phyloP scores from a whole-genome alignment of 2,797 vertebrate genomes.

The Echeneis naucrates region DNA sequence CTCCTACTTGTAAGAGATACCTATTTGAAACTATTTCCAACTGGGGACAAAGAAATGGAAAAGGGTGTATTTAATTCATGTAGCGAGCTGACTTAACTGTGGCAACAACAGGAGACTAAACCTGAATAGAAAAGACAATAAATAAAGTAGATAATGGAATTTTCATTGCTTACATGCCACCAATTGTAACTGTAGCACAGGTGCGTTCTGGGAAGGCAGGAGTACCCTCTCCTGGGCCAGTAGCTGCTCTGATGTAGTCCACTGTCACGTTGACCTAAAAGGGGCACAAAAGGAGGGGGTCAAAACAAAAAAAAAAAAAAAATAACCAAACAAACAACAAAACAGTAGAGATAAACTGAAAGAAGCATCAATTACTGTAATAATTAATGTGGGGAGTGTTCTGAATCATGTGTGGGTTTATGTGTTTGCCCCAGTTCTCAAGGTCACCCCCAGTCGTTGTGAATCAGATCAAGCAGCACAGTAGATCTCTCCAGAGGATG shows the following conservation, averaged over 20 bases:
- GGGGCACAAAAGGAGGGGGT: slow-evolving; percentile 16
- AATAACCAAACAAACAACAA: slow-evolving; percentile 11
- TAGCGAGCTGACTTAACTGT: background rate
- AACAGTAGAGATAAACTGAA: slow-evolving; percentile 28
- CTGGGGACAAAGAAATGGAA: background rate
- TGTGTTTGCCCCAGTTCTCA: slow-evolving; percentile 81
- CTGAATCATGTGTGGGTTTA: slow-evolving; percentile 15
- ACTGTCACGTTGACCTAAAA: slow-evolving; percentile 95
- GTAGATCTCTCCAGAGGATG: slow-evolving; percentile 83
- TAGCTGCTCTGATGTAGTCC: slow-evolving; percentile 97
- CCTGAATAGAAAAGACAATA: background rate
- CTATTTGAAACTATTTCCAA: slow-evolving; percentile 9
- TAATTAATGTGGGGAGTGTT: slow-evolving; percentile 44
- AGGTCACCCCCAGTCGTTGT: slow-evolving; percentile 89
- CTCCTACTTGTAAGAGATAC: background rate
- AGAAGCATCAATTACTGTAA: slow-evolving; percentile 39
- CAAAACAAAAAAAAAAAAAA: slow-evolving; percentile 19
- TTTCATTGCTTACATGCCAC: slow-evolving; percentile 93
- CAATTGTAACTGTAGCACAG: slow-evolving; percentile 95
- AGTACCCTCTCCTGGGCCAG: slow-evolving; percentile 86
- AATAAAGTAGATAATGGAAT: background rate
- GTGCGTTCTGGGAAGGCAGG: slow-evolving; percentile 95
- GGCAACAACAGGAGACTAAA: background rate
- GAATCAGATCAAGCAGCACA: slow-evolving; percentile 86
- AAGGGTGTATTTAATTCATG: background rate